Conservation (phyloP, 2,888 invertebrate genomes). For the Aricia artaxerxes region DNA sequence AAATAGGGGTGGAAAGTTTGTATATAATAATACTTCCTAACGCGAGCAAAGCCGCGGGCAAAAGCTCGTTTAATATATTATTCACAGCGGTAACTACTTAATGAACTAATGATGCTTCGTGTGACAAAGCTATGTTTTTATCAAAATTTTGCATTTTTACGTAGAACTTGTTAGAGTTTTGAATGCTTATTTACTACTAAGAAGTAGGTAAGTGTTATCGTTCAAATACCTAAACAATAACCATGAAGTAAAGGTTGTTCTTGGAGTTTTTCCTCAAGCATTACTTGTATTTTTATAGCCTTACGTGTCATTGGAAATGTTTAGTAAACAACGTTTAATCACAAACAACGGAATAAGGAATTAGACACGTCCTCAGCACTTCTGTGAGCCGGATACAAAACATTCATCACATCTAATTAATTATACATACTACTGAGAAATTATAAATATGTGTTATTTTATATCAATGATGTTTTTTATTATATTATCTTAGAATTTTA, state of each 20-base stretch:
- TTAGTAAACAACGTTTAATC: constrained; percentile 10
- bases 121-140: no score
- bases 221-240: neutral
- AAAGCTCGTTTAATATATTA: no score
- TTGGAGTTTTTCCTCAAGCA: constrained; percentile 13
- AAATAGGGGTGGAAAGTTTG: no score
- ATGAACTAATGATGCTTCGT: no score
- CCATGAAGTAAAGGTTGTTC: neutral
- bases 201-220: neutral
- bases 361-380: constrained; percentile 26
- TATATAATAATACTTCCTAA: no score
- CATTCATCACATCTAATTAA: constrained; percentile 4
- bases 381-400: constrained; percentile 24
- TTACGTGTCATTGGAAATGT: constrained; percentile 29
- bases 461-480: no score
- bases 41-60: no score
- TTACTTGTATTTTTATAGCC: constrained; percentile 23
- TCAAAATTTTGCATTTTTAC: no score
- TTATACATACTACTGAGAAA: neutral
- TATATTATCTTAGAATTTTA: neutral
- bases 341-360: constrained; percentile 29
- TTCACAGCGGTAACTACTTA: no score
- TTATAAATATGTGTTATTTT: neutral
- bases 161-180: no score
- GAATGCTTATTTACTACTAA: neutral